phyloP scores from a whole-genome alignment of 2,797 vertebrate genomes.

The Dromococcyx pavoninus region DNA sequence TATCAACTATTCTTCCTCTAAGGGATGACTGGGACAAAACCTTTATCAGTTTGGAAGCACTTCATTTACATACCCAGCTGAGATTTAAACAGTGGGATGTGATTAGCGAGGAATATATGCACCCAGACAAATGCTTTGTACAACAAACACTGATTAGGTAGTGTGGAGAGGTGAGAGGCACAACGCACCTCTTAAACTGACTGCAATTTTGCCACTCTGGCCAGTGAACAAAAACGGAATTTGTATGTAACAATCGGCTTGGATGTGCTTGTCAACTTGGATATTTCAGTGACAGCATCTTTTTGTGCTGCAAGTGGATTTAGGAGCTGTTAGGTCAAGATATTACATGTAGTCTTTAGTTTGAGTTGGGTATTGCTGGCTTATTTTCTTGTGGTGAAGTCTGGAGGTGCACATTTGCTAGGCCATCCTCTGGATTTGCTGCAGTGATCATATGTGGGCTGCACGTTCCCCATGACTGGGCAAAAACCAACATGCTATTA shows the following conservation, averaged over 20 bases:
- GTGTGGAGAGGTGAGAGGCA: background rate
- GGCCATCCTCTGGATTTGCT: background rate
- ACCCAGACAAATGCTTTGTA: background rate
- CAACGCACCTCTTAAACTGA: background rate
- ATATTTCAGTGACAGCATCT: background rate
- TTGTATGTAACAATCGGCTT: accelerated
- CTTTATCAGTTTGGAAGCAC: background rate
- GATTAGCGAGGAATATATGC: background rate
- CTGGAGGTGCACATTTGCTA: background rate
- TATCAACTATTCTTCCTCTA: background rate
- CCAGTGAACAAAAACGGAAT: background rate
- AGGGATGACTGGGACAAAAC: background rate
- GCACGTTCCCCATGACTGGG: background rate
- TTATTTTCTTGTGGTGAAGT: background rate
- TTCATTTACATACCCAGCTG: background rate
- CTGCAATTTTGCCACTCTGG: background rate
- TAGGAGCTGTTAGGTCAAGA: background rate
- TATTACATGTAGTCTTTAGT: background rate
- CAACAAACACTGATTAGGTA: background rate
- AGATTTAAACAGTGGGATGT: background rate
- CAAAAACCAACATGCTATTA: background rate
- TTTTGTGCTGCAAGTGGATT: background rate
- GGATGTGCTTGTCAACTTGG: background rate
- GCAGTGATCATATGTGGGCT: background rate
- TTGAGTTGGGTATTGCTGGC: background rate